phyloP scores from a whole-genome alignment of 1,140 invertebrate species.

The Calosoma granatense region DNA sequence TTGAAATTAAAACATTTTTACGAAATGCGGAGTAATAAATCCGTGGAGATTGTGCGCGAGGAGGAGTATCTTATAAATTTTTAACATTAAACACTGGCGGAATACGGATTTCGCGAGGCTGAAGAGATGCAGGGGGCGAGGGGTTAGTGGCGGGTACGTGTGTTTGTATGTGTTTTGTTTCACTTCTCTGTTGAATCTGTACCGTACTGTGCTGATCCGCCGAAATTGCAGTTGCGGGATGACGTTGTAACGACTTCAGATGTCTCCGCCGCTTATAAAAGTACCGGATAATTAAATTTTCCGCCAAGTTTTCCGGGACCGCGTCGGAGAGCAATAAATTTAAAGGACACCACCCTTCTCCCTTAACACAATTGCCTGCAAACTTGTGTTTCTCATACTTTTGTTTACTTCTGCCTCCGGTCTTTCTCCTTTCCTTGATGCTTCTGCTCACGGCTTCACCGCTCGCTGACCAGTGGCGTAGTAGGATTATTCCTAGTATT shows the following conservation, averaged over 20 bases:
- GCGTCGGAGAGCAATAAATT: conserved; percentile 1
- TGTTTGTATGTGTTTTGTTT: conserved; percentile 2
- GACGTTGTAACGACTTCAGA: conserved; percentile 2
- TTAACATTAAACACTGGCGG: neutral
- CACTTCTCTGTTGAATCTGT: neutral
- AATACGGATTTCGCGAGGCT: neutral
- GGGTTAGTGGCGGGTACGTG: neutral
- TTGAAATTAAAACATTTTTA: neutral
- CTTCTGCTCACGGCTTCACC: no score
- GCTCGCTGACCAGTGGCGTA: no score
- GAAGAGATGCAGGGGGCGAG: neutral
- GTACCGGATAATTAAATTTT: conserved; percentile 7
- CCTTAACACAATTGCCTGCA: neutral
- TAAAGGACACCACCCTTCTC: neutral
- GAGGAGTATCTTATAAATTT: neutral
- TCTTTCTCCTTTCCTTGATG: no score
- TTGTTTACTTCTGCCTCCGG: conserved; percentile 7
- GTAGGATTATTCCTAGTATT: no score
- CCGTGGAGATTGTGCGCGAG: neutral
- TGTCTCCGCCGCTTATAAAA: conserved; percentile 1
- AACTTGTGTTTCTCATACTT: neutral
- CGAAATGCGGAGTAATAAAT: neutral
- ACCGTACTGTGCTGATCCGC: neutral
- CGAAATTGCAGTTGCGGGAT: neutral
- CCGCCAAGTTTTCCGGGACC: neutral